Evolutionary conservation across 2,888 invertebrate species (phyloP).

Genomic region (Camponotus fellah): DNA sequence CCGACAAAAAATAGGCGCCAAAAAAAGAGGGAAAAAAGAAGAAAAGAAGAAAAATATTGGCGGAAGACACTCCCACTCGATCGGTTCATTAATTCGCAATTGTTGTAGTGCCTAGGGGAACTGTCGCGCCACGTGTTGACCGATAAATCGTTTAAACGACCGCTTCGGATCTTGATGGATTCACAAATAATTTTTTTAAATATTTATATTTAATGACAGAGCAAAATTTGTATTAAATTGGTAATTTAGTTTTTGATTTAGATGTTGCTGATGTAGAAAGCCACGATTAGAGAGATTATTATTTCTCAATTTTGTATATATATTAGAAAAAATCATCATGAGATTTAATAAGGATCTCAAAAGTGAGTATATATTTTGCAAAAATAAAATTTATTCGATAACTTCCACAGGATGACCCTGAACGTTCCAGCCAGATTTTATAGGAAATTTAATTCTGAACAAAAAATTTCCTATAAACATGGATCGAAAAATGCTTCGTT

Average conservation of each 20-base stretch:
- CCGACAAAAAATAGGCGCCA: background rate
- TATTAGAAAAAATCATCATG: too few relatives aligned
- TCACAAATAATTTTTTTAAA: background rate
- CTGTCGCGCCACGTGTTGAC: background rate
- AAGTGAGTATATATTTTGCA: too few relatives aligned
- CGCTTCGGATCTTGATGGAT: background rate
- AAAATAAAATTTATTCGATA: too few relatives aligned
- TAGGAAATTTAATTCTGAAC: too few relatives aligned
- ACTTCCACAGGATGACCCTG: too few relatives aligned
- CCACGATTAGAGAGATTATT: background rate
- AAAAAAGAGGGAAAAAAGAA: background rate
- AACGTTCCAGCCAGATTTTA: too few relatives aligned
- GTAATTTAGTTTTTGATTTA: background rate
- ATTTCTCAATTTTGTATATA: background rate
- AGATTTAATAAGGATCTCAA: too few relatives aligned
- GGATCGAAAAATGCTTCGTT: too few relatives aligned
- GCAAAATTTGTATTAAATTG: background rate
- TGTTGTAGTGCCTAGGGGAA: slow-evolving; percentile 18
- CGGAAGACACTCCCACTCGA: slow-evolving; percentile 30
- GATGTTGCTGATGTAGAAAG: background rate
- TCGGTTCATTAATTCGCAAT: slow-evolving; percentile 60
- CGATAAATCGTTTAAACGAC: slow-evolving; percentile 1
- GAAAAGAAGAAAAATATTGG: slow-evolving; percentile 53
- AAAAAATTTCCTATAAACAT: too few relatives aligned
- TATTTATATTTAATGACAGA: background rate